A percentile compares a stretch with the other conserved stretches of the same genome.
Conservation (phyloP, 1,140 invertebrate genomes). For the Whitmania pigra region DNA sequence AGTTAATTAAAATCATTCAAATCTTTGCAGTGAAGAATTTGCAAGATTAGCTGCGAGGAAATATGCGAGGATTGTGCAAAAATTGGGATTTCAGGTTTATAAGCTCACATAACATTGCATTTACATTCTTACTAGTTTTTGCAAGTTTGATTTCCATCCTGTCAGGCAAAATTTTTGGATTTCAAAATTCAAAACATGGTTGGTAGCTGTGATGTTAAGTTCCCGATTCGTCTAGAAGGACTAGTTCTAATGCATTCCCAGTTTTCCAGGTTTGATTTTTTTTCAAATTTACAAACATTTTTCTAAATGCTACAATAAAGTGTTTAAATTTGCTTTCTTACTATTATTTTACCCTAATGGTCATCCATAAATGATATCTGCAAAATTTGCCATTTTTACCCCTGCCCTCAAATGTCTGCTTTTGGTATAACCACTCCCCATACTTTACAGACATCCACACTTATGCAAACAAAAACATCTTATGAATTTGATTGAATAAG, state of each 20-base stretch:
- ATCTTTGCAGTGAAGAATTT: slow-evolving; percentile 67
- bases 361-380: too few relatives aligned
- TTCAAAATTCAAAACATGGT: slow-evolving; percentile 99
- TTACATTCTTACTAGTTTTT: too few relatives aligned
- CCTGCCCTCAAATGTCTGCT: too few relatives aligned
- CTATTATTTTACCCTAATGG: too few relatives aligned
- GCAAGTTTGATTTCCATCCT: slow-evolving; percentile 15
- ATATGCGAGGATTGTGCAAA: slow-evolving; percentile 98
- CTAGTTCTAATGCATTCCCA: slow-evolving; percentile 89
- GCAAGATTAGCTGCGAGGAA: slow-evolving; percentile 90
- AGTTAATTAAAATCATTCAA: slow-evolving; percentile 13
- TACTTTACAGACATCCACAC: too few relatives aligned
- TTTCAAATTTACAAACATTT: slow-evolving; percentile 17
- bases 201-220: slow-evolving; percentile 97
- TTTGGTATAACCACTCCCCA: too few relatives aligned
- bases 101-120: neutral
- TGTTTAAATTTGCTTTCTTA: neutral
- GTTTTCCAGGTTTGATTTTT: slow-evolving; percentile 64
- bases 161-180: slow-evolving; percentile 91
- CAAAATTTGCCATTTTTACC: too few relatives aligned
- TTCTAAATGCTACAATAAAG: too few relatives aligned
- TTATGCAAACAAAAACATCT: too few relatives aligned
- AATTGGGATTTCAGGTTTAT: slow-evolving; percentile 78
- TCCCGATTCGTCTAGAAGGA: slow-evolving; percentile 92
- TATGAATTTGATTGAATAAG: too few relatives aligned